Conservation (phyloP, 2,113 vertebrate species). For the Empidonax traillii region DNA sequence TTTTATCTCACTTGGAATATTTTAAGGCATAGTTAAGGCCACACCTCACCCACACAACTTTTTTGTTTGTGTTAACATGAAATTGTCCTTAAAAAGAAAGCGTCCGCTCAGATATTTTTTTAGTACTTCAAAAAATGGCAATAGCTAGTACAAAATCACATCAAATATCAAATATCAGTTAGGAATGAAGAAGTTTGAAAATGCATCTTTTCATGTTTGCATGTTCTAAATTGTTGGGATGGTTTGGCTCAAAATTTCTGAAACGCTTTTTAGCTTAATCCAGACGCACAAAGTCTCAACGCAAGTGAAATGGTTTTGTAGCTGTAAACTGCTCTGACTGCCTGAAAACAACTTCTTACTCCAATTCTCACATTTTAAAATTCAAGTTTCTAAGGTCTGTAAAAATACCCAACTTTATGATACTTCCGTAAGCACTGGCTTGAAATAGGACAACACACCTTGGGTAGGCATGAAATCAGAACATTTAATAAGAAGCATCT, state of each 20-base stretch:
- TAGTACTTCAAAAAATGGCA: not conserved
- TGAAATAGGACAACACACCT: not conserved
- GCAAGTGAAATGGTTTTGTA: not conserved
- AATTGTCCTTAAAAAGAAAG: not conserved
- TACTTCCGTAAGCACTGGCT: not conserved
- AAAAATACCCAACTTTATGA: not conserved
- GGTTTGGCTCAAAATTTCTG: not conserved
- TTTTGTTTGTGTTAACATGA: not conserved
- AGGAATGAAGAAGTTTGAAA: not conserved
- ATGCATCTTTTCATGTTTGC: not conserved
- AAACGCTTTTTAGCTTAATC: not conserved
- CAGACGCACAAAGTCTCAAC: not conserved
- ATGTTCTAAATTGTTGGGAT: not conserved
- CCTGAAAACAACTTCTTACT: not conserved
- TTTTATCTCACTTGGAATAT: not conserved
- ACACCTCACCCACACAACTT: not conserved
- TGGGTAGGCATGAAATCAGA: not conserved
- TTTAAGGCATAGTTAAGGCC: not conserved
- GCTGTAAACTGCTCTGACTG: not conserved
- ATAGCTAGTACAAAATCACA: not conserved
- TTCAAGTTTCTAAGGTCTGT: not conserved
- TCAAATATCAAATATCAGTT: not conserved
- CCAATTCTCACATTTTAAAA: not conserved
- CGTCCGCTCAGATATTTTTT: not conserved
- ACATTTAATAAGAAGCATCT: not conserved